Conservation (phyloP, 2,113 vertebrate genomes). For the Isurus oxyrinchus region DNA sequence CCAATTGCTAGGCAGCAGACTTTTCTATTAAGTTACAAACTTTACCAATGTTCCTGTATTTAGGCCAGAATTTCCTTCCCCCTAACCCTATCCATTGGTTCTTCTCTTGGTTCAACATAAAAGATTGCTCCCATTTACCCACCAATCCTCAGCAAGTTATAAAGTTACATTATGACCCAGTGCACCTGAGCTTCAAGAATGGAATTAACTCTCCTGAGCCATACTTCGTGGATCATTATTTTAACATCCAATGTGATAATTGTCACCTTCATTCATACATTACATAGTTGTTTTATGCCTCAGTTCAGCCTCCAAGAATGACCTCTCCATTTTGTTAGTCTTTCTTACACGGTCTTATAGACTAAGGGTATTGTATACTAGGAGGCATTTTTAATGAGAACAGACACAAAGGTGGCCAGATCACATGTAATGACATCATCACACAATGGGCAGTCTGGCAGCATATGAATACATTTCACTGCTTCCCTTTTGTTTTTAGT, state of each 20-base stretch:
- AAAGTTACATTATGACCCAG: neutral
- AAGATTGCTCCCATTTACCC: neutral
- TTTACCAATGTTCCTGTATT: neutral
- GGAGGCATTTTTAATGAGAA: no score
- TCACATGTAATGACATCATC: no score
- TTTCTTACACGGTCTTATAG: neutral
- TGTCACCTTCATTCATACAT: neutral
- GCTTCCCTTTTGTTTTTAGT: no score
- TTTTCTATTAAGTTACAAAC: neutral
- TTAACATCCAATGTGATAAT: conserved; percentile 4
- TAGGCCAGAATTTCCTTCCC: neutral
- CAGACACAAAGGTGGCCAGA: no score
- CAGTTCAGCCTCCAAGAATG: neutral
- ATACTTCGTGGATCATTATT: no score
- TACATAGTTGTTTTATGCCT: no score
- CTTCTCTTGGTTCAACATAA: neutral
- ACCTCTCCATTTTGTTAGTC: no score
- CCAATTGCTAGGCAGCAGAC: neutral
- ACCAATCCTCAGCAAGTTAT: neutral
- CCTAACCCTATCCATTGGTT: neutral
- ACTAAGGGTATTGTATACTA: no score
- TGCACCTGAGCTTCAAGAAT: neutral
- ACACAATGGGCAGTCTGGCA: no score
- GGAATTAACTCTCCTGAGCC: neutral
- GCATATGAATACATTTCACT: no score